Conservation (phyloP, 2,888 invertebrate species). For the Drosophila tripunctata region DNA sequence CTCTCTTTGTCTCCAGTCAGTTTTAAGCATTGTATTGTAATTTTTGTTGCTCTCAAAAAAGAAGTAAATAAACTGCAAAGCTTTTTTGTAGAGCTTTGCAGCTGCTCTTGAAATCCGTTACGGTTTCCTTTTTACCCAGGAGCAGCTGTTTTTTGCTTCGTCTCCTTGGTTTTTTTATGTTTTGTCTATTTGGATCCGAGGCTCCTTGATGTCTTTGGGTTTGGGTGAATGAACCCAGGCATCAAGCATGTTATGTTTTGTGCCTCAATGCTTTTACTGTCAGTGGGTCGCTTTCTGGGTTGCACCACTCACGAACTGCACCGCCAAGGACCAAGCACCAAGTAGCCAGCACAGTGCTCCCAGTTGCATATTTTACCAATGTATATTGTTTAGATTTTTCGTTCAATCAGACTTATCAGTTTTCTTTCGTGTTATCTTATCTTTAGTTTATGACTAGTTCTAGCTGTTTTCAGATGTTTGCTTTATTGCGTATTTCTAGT, state of each 20-base stretch:
- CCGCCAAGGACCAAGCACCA: constrained; percentile 14
- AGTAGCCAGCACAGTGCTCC: constrained; percentile 21
- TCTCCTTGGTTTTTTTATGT: constrained; percentile 28
- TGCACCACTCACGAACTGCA: constrained; percentile 10
- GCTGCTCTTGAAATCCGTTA: constrained; percentile 55
- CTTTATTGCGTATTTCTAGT: too few relatives aligned
- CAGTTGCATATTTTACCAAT: too few relatives aligned
- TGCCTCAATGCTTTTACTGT: constrained; percentile 30
- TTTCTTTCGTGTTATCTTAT: not conserved
- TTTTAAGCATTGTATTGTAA: constrained; percentile 17
- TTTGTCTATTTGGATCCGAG: not conserved
- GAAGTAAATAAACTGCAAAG: constrained; percentile 23
- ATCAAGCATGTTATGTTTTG: constrained; percentile 32
- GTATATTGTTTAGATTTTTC: too few relatives aligned
- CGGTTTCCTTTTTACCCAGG: constrained; percentile 39
- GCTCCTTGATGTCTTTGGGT: constrained; percentile 10
- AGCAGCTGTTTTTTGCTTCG: constrained; percentile 64
- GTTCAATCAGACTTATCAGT: not conserved
- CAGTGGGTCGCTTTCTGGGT: constrained; percentile 16
- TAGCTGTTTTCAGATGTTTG: too few relatives aligned
- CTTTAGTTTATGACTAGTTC: not conserved
- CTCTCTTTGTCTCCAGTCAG: not conserved
- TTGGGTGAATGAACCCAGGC: constrained; percentile 72
- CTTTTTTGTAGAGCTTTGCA: constrained; percentile 53
- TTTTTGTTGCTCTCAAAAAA: constrained; percentile 5